Evolutionary conservation across 1,140 invertebrate genomes (phyloP), one percentile per base, ranked within the genome.

Genomic region (Brachionus rotundiformis): DNA sequence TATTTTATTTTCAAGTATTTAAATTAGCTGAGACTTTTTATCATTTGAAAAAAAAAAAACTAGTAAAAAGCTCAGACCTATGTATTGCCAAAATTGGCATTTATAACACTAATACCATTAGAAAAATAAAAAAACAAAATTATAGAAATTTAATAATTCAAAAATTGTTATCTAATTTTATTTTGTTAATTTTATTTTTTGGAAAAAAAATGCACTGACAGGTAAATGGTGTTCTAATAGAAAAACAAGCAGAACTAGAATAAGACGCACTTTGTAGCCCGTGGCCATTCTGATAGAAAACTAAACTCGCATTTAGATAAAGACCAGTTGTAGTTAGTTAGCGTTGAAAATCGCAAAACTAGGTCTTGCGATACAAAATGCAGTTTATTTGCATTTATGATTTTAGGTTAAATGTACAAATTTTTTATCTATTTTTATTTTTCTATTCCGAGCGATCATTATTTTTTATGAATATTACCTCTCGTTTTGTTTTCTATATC

Each of bases 331-430:
- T 19, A 54, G 23, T 19, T 19, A 54, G 23, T 19, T 54, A 54
- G 47, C 47, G 47, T 54, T 54, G 47, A 54, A 54, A 54, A 54
- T 54, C 47, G n/a, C 19, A 54, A 54, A 54, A 54, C 47, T 54
- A 54, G 47, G 47, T 54, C 47, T 54, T 54, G 47, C 47, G 47
- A 54, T 36, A 33, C 16, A 19, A 68, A 19, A 36, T 36, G 33
- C 16, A 36, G 29, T 33, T 68, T 68, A 11, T 13, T 68, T 68
- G 63, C 31, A 36, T 68, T 68, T 68, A 68, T 68, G 63, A 68
- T 68, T 68, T 68, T 68, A 36, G 63, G 63, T 68, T 68, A 68
- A 68, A 68, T 68, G 27, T 68, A 68, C 33, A 68, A 68, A 68
- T 68, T 36, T 63, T 63, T 68, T 68, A 68, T 68, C 63, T 68